Evolutionary conservation across 2,888 invertebrate species (phyloP).

Genomic region (Agrotis exclamationis): DNA sequence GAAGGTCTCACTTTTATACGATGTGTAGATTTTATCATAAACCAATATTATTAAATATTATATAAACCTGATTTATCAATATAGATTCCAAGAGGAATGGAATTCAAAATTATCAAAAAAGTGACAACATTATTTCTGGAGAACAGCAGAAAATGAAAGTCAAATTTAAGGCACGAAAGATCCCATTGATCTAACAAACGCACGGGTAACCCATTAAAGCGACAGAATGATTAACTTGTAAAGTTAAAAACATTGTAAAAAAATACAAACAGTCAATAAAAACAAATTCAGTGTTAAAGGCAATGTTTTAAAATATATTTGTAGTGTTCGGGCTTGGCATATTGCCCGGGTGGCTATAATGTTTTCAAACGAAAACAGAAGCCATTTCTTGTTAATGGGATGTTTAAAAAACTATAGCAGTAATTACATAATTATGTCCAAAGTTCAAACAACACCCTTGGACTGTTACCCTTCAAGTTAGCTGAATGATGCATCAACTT

Average conservation of each 20-base stretch:
- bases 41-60: too few relatives aligned
- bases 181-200: constrained; percentile 28
- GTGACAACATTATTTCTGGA: not conserved
- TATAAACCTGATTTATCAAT: too few relatives aligned
- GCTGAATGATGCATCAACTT: constrained; percentile 1
- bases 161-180: not conserved
- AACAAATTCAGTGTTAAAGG: constrained; percentile 61
- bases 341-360: constrained; percentile 76
- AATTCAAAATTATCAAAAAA: not conserved
- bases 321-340: constrained; percentile 78
- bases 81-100: not conserved
- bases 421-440: constrained; percentile 45
- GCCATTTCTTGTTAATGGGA: constrained; percentile 76
- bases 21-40: too few relatives aligned
- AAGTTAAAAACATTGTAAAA: constrained; percentile 49
- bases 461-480: constrained; percentile 4
- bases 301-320: constrained; percentile 75
- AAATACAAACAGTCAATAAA: constrained; percentile 65
- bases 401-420: constrained; percentile 61
- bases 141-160: constrained; percentile 2
- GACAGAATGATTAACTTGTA: constrained; percentile 42
- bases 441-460: constrained; percentile 23
- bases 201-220: constrained; percentile 18
- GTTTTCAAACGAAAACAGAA: constrained; percentile 74
- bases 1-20: constrained; percentile 15